Conservation (phyloP, 2,113 vertebrate species). For the Carlito syrichta region DNA sequence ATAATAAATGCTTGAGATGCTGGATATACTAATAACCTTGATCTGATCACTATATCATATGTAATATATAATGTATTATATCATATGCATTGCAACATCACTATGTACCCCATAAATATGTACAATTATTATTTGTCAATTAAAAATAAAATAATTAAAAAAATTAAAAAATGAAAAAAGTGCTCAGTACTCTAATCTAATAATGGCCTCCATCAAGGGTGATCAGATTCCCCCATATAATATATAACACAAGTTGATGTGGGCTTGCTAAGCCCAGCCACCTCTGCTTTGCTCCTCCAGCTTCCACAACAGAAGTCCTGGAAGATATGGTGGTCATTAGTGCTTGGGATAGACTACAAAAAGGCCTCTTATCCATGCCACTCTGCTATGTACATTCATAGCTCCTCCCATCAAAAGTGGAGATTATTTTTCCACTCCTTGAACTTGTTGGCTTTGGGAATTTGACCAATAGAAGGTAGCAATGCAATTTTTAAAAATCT, state of each 20-base stretch:
- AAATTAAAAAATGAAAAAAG: neutral
- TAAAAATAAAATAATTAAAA: neutral
- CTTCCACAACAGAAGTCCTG: neutral
- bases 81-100: neutral
- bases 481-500: too few species aligned
- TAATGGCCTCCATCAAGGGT: neutral
- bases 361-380: accelerated
- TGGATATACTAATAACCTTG: neutral
- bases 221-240: neutral
- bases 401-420: neutral
- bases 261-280: neutral
- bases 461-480: neutral
- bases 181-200: neutral
- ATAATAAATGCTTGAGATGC: neutral
- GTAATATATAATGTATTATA: neutral
- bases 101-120: neutral
- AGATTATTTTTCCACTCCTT: neutral
- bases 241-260: accelerated
- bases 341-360: too few species aligned
- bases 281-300: neutral
- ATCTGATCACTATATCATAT: neutral
- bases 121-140: neutral
- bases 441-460: neutral
- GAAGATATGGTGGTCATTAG: neutral
- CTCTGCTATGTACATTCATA: neutral